Base-by-base conservation (phyloP, 2,113 vertebrate genomes). In the Toxotes chatareus region DNA sequence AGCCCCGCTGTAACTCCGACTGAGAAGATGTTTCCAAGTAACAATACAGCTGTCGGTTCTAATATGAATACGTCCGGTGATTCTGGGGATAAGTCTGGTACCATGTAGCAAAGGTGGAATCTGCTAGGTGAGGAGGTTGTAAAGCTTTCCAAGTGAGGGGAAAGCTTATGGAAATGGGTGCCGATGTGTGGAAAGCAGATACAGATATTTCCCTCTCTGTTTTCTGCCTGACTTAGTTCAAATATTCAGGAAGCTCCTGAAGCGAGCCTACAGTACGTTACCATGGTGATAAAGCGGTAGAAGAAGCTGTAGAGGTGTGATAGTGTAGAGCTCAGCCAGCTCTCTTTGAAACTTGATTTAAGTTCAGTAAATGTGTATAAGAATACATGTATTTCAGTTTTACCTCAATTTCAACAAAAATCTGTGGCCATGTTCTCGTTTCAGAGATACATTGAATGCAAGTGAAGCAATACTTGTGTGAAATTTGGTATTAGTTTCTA, bases 1-100 rank as follows among this genome's bases (percentile, higher is more conserved):
- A 99, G 98, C 90, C 98, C 98, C 0, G 98, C 97, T 0, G 95
- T 99, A 55, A 99, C 98, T 4, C 98, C 98, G 82, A 99, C 98
- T 0, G 98, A 99, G 91, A 99, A 99, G 94, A 95, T 97, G 84
- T 98, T 97, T 90, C 97, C 98, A 32, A 95, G 89, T 89, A 90
- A 95, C 92, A 93, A 55, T 19, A 8, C 93, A 13, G 74, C 91
- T 5, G 71, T 90, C 1, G 89, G 79, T 34, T 77, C 91, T 11
- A 87, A 82, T 21, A 17, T 90, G 42, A 92, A 84, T 47, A 32
- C 82, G 10, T 86, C 94, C 0, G 7, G 85, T 44, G 93, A 91
- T 42, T 66, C 79, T 0, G 93, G 89, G 0, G 98, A 99, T 85
- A 99, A 98, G 84, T 97, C 97, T 0, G 97, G 97, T 84, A 98